phyloP scores from a whole-genome alignment of 2,888 invertebrate genomes.

The Mactromeris polynyma region DNA sequence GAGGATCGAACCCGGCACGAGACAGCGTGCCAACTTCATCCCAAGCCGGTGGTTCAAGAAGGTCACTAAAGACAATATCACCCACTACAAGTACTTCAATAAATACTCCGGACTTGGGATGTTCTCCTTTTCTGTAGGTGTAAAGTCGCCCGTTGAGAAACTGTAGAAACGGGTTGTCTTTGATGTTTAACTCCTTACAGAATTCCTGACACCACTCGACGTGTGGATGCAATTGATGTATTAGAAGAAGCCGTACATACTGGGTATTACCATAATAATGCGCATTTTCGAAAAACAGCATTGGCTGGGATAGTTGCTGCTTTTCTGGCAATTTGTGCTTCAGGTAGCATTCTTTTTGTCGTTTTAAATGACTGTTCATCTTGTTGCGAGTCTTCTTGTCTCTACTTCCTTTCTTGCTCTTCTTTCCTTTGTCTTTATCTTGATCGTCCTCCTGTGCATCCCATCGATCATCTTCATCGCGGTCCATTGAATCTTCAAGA shows the following conservation, averaged over 20 bases:
- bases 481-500: constrained; percentile 22
- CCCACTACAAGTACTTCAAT: constrained; percentile 66
- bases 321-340: constrained; percentile 59
- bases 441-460: constrained; percentile 37
- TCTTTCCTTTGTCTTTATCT: not conserved
- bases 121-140: constrained; percentile 46
- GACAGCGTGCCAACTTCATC: constrained; percentile 66
- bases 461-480: constrained; percentile 35
- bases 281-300: constrained; percentile 70
- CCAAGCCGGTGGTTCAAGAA: constrained; percentile 59
- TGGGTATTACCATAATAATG: constrained; percentile 66
- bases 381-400: constrained; percentile 36
- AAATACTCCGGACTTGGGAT: constrained; percentile 26
- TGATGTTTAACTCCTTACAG: constrained; percentile 62
- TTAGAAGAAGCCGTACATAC: constrained; percentile 62
- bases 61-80: constrained; percentile 60
- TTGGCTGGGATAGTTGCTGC: constrained; percentile 42
- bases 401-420: constrained; percentile 43
- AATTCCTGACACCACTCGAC: constrained; percentile 66
- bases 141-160: constrained; percentile 62
- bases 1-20: constrained; percentile 69
- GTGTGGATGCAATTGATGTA: constrained; percentile 55
- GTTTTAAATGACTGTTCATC: constrained; percentile 41
- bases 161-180: constrained; percentile 67
- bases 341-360: constrained; percentile 65